phyloP scores from a whole-genome alignment of 2,113 vertebrate genomes.

The western clawed frog (Xenopus tropicalis) region UCB_Xtro_10.0 CM004445.2:29806501-29807000 shows the following conservation, averaged over 20 bases:
- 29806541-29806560: too few species aligned
- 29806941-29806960: too few species aligned
- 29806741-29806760: background rate
- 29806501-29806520: too few species aligned
- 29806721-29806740: background rate
- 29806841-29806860: background rate
- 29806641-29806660: conserved; percentile 4
- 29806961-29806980: too few species aligned
- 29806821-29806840: background rate
- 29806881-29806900: too few species aligned
- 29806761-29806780: background rate
- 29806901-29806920: too few species aligned
- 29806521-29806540: too few species aligned
- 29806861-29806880: background rate
- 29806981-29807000: too few species aligned
- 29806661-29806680: background rate
- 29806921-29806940: too few species aligned
- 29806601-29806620: background rate
- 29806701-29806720: conserved; percentile 7
- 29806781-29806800: conserved; percentile 2
- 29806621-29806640: background rate
- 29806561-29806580: too few species aligned
- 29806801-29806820: background rate
- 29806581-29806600: too few species aligned
- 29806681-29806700: background rate